Conservation (phyloP, 2,113 vertebrate genomes). For the Nothocercus nigrocapillus region DNA sequence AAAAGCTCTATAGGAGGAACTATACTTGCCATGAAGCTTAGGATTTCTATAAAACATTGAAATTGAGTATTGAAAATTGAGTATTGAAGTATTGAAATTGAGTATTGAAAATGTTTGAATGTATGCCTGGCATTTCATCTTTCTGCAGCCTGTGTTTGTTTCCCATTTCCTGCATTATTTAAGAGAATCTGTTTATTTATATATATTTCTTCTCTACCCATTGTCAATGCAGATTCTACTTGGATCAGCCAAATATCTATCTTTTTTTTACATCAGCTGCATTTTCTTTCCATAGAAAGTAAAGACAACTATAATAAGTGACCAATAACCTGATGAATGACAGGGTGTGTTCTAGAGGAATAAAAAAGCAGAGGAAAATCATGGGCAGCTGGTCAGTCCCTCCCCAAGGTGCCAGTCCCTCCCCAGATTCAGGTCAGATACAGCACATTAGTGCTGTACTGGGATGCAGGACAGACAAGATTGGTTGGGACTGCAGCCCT, state of each 20-base stretch:
- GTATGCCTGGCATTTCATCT: not conserved
- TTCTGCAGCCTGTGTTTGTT: not conserved
- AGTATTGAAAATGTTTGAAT: not conserved
- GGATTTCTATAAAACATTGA: not conserved
- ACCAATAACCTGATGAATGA: not conserved
- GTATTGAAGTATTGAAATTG: too few relatives aligned
- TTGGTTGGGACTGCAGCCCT: not conserved
- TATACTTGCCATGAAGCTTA: not conserved
- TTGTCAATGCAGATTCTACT: not conserved
- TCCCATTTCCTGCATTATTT: not conserved
- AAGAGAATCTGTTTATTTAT: not conserved
- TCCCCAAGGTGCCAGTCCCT: too few relatives aligned
- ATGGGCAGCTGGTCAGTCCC: not conserved
- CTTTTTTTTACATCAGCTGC: not conserved
- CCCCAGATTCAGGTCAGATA: not conserved
- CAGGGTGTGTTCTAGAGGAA: not conserved
- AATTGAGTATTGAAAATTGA: not conserved
- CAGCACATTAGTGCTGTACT: too few relatives aligned
- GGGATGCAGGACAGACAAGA: too few relatives aligned
- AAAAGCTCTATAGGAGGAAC: not conserved
- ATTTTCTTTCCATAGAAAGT: not conserved
- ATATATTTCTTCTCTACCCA: not conserved
- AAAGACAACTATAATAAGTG: not conserved
- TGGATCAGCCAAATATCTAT: not conserved
- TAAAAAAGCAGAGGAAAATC: not conserved